phyloP scores from a whole-genome alignment of 2,113 vertebrate species.

The Poeciliopsis turrubarensis region DNA sequence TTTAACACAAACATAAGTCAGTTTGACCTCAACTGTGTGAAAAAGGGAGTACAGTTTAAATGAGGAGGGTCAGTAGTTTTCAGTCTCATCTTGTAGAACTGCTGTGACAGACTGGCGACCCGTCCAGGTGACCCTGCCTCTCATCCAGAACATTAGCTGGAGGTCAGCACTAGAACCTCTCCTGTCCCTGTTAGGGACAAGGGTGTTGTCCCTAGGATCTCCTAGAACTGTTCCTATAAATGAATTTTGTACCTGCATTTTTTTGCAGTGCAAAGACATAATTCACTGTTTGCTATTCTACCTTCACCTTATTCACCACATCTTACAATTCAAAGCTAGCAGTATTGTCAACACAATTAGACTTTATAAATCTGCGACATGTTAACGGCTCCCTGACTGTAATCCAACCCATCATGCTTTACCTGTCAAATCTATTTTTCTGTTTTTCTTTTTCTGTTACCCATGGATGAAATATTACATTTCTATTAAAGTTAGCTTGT shows the following conservation, averaged over 20 bases:
- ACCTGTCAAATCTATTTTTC: background rate
- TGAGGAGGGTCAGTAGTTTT: background rate
- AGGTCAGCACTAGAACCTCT: too few relatives aligned
- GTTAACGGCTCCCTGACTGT: background rate
- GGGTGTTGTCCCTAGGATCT: too few relatives aligned
- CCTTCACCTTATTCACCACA: background rate
- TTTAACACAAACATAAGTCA: too few relatives aligned
- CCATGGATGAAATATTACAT: background rate
- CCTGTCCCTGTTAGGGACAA: too few relatives aligned
- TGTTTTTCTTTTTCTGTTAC: background rate
- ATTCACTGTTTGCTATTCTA: background rate
- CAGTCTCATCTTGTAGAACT: too few relatives aligned
- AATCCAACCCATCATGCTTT: background rate
- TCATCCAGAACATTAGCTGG: too few relatives aligned
- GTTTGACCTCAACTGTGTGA: background rate
- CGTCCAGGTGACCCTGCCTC: too few relatives aligned
- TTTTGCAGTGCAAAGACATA: background rate
- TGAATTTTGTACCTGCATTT: too few relatives aligned
- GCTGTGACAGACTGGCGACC: too few relatives aligned
- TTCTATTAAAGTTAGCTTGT: background rate
- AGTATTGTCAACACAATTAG: background rate
- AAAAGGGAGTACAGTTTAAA: background rate
- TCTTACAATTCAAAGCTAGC: background rate
- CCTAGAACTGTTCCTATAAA: too few relatives aligned
- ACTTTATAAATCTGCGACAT: background rate